phyloP scores from a whole-genome alignment of 2,797 vertebrate species.

The Thunnus albacares region DNA sequence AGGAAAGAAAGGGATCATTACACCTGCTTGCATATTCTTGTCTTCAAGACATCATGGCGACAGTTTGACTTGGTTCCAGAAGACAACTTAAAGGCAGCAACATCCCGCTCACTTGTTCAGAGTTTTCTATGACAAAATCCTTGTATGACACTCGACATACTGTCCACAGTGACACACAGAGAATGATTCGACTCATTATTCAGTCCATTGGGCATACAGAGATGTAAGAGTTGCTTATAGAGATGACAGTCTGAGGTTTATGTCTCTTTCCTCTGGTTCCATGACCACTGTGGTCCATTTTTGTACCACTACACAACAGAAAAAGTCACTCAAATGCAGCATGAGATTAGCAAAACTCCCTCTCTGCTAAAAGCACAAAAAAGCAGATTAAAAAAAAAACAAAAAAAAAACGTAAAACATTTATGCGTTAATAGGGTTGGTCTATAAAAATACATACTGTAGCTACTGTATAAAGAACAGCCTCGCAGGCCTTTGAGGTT shows the following conservation, averaged over 20 bases:
- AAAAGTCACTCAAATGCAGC: conserved; percentile 82
- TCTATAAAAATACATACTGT: conserved; percentile 86
- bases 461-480: conserved; percentile 83
- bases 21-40: conserved; percentile 77
- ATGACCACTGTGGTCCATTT: conserved; percentile 51
- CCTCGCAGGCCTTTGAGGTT: conserved; percentile 89
- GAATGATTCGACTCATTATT: conserved; percentile 46
- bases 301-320: conserved; percentile 91
- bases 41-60: conserved; percentile 69
- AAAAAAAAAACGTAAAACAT: conserved; percentile 87
- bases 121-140: conserved; percentile 35
- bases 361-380: conserved; percentile 79
- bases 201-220: conserved; percentile 55
- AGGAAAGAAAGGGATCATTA: conserved; percentile 50
- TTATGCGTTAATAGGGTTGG: conserved; percentile 70
- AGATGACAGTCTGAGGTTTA: conserved; percentile 57
- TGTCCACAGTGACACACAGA: conserved; percentile 43
- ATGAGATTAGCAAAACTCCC: conserved; percentile 90
- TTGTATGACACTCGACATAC: conserved; percentile 29
- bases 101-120: conserved; percentile 34
- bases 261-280: conserved; percentile 52
- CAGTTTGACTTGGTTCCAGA: conserved; percentile 61
- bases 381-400: conserved; percentile 83
- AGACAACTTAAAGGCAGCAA: conserved; percentile 65
- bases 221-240: conserved; percentile 49